These are phyloP conservation scores for Neodiprion fabricii DNA, from an alignment of 1,140 invertebrate species.

Conservation along the genomic window DNA sequence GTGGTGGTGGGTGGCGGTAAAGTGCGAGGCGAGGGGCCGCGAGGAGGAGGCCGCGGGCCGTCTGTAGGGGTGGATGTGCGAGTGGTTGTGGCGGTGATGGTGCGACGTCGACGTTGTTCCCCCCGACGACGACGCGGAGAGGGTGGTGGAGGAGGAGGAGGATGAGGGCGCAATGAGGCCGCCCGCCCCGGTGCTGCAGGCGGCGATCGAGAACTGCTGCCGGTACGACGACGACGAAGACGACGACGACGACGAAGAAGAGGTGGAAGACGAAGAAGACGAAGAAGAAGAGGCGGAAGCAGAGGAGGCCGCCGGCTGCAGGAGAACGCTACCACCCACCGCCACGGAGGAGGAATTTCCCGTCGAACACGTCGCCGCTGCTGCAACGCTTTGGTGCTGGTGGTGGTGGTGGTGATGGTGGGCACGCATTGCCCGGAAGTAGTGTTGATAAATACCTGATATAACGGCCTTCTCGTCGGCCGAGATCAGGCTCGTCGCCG, in stretches of 20 bases:
- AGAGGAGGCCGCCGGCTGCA: not conserved
- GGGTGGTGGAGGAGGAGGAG: not conserved
- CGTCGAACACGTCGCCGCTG: slow-evolving; percentile 21
- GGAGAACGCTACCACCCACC: not conserved
- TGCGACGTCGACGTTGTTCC: slow-evolving; percentile 18
- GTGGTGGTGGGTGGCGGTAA: slow-evolving; percentile 23
- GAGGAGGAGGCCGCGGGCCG: slow-evolving; percentile 34
- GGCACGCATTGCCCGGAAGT: slow-evolving; percentile 43
- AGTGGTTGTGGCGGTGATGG: not conserved
- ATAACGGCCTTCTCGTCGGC: slow-evolving; percentile 48
- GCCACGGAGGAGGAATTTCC: not conserved
- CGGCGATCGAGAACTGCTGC: slow-evolving; percentile 23
- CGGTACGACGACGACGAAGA: slow-evolving; percentile 27
- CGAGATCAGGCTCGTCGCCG: slow-evolving; percentile 31
- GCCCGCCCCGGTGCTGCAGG: slow-evolving; percentile 28
- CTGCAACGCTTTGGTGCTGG: slow-evolving; percentile 27
- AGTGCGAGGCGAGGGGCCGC: slow-evolving; percentile 31
- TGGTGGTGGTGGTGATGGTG: slow-evolving; percentile 42
- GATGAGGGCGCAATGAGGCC: slow-evolving; percentile 14
- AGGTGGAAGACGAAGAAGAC: not conserved
- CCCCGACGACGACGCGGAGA: slow-evolving; percentile 2
- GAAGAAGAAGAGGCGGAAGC: not conserved
- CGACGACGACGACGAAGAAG: not conserved
- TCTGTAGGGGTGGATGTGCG: slow-evolving; percentile 10
- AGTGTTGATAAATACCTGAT: slow-evolving; percentile 52